Base-by-base conservation (phyloP, 2,113 vertebrate species). In the Bufo bufo region DNA sequence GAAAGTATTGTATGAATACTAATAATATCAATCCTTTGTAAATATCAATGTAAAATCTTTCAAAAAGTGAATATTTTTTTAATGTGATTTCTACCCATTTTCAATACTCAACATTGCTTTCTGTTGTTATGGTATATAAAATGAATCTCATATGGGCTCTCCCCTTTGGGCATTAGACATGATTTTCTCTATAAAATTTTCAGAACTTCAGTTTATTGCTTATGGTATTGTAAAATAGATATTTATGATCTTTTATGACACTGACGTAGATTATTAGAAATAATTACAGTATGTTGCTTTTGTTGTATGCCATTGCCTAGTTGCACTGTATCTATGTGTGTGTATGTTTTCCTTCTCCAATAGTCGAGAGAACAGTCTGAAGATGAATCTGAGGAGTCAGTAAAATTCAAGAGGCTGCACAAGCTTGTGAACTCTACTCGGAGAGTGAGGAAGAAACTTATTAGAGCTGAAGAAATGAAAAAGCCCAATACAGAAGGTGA, bases 391-490 rank as follows among this genome's bases (percentile, higher is more conserved):
- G 98, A 99, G 92, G 98, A 99, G 91, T 97, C 97, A 0, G 96
- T 98, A 92, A 99, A 99, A 94, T 99, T 99, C 93, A 98, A 97
- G 92, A 95, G 97, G 88, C 95, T 99, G 89, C 98, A 99, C 94
- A 99, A 98, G 91, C 94, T 99, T 94, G 98, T 99, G 20, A 99
- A 97, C 94, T 99, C 98, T 47, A 99, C 97, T 79, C 98, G 98
- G 79, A 96, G 98, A 89, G 97, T 98, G 92, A 95, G 96, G 89
- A 99, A 99, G 93, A 99, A 99, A 91, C 97, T 99, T 77, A 98
- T 99, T 91, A 97, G 97, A 92, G 97, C 99, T 93, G 98, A 99
- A 90, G 98, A 99, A 91, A 96, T 97, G 94, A 99, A 97, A 93
- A 98, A 97, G 87, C 95, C 96, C 80, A 96, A 92, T 90, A 94